These are phyloP conservation scores for Lacanobia oleracea DNA, from an alignment of 2,888 invertebrate genomes.

Conservation along the genomic window DNA sequence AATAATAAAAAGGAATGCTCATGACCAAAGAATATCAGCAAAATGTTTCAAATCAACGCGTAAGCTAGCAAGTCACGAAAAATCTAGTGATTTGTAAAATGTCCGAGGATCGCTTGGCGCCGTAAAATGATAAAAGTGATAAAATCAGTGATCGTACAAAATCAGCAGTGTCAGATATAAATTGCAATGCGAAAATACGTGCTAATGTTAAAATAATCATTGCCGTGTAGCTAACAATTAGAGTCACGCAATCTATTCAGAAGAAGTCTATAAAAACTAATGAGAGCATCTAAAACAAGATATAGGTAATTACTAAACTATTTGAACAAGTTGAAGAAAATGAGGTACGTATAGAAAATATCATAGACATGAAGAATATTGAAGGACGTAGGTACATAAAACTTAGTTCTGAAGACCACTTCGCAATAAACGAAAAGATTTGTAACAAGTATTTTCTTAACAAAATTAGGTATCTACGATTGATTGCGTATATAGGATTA, in stretches of 20 bases:
- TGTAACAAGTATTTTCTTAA: background rate
- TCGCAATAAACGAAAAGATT: background rate
- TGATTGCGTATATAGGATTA: background rate
- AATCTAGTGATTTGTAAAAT: conserved; percentile 56
- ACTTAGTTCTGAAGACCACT: conserved; percentile 1
- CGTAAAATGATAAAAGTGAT: conserved; percentile 16
- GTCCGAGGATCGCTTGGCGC: conserved; percentile 10
- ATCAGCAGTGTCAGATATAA: conserved; percentile 38
- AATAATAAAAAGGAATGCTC: conserved; percentile 36
- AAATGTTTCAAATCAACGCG: conserved; percentile 61
- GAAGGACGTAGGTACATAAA: conserved; percentile 5
- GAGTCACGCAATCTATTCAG: conserved; percentile 59
- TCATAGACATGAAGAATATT: conserved; percentile 15
- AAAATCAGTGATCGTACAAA: conserved; percentile 31
- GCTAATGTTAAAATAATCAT: conserved; percentile 47
- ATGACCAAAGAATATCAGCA: conserved; percentile 17
- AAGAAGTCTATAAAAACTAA: conserved; percentile 31
- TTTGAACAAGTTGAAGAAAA: conserved; percentile 21
- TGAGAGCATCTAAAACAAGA: conserved; percentile 32
- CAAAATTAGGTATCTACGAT: conserved; percentile 1
- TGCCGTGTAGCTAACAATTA: conserved; percentile 41
- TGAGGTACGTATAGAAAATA: background rate
- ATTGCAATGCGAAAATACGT: conserved; percentile 56
- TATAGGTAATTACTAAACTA: conserved; percentile 10
- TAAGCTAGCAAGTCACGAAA: conserved; percentile 76